phyloP scores from a whole-genome alignment of 2,113 vertebrate genomes.

The Bujurquina vittata region DNA sequence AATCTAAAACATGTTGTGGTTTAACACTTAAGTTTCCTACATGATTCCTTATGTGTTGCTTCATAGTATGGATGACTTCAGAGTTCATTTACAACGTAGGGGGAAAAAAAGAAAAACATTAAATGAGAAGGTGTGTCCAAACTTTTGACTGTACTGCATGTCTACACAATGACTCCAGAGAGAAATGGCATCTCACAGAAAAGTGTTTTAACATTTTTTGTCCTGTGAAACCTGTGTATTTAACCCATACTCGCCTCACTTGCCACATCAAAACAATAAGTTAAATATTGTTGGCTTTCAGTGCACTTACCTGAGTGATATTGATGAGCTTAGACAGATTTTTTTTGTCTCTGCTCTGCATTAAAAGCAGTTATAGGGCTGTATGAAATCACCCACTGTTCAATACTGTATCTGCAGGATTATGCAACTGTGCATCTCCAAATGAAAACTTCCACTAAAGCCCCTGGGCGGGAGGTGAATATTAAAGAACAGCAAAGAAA shows the following conservation, averaged over 20 bases:
- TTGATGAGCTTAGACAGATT: neutral
- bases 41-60: no score
- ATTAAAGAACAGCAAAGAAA: neutral
- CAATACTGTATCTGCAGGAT: constrained; percentile 11
- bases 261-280: neutral
- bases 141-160: no score
- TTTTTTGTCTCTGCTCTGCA: neutral
- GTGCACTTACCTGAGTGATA: neutral
- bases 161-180: neutral
- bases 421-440: constrained; percentile 46
- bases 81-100: no score
- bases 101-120: no score
- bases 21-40: no score
- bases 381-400: constrained; percentile 9
- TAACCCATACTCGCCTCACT: fast-evolving
- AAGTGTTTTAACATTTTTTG: neutral
- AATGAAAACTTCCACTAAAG: constrained; percentile 20
- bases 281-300: neutral
- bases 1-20: no score
- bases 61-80: no score
- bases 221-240: neutral
- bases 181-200: neutral
- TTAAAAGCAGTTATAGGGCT: constrained; percentile 3
- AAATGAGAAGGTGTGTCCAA: no score
- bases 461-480: neutral